phyloP scores from a whole-genome alignment of 2,888 invertebrate genomes.

The Philaethria dido region DNA sequence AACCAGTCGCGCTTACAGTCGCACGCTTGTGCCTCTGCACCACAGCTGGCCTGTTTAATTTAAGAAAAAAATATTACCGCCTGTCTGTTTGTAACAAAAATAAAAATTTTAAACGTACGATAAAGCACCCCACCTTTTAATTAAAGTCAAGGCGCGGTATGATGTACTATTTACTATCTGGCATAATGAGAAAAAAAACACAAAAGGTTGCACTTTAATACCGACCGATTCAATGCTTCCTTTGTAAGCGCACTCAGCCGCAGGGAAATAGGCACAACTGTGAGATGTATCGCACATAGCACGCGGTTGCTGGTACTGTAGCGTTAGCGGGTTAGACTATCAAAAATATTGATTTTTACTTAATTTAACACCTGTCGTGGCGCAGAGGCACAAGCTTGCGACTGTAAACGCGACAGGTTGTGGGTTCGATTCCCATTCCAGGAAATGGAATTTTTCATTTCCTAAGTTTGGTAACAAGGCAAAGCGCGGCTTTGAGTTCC shows the following conservation, averaged over 20 bases:
- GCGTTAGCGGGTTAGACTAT: slow-evolving; percentile 7
- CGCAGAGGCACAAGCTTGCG: no score
- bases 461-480: no score
- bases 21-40: no score
- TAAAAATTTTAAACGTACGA: not conserved
- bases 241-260: slow-evolving; percentile 37
- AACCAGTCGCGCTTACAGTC: no score
- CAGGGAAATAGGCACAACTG: slow-evolving; percentile 25
- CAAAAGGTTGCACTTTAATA: slow-evolving; percentile 39
- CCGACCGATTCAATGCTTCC: slow-evolving; percentile 38
- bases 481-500: no score
- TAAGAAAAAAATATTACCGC: not conserved
- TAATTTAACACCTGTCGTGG: no score
- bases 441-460: no score
- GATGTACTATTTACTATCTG: slow-evolving; percentile 29
- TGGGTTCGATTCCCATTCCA: no score
- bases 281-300: slow-evolving; percentile 6
- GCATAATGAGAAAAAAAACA: slow-evolving; percentile 40
- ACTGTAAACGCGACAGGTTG: no score
- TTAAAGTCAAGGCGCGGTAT: slow-evolving; percentile 7
- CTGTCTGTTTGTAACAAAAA: not conserved
- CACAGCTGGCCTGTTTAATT: no score
- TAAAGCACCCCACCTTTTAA: slow-evolving; percentile 9
- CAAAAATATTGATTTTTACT: not conserved
- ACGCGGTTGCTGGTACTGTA: slow-evolving; percentile 2